These are phyloP conservation scores for Clistopyga incitator DNA, from an alignment of 2,888 invertebrate genomes.

Conservation along the genomic window DNA sequence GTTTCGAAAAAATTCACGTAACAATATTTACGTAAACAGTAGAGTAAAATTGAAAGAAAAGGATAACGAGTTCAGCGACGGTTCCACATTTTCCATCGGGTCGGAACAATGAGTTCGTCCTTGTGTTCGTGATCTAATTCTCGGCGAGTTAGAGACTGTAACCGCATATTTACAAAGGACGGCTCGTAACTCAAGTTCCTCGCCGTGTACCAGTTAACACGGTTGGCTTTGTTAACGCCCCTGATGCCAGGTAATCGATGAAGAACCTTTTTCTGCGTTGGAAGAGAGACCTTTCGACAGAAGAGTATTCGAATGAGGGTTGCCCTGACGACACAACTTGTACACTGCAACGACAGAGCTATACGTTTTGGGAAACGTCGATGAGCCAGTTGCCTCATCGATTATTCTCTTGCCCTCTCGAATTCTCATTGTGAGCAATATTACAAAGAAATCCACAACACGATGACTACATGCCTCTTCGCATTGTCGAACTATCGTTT, in stretches of 20 bases:
- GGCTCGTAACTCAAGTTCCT: not conserved
- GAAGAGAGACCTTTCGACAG: slow-evolving; percentile 41
- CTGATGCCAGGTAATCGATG: slow-evolving; percentile 33
- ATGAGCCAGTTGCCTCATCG: not conserved
- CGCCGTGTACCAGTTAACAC: not conserved
- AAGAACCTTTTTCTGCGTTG: slow-evolving; percentile 12
- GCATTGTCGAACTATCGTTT: too few relatives aligned
- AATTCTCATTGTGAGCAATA: slow-evolving; percentile 1
- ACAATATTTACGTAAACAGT: not conserved
- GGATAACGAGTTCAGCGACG: not conserved
- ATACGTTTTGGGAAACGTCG: slow-evolving; percentile 13
- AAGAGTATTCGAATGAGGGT: slow-evolving; percentile 37
- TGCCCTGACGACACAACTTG: slow-evolving; percentile 38
- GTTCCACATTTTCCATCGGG: not conserved
- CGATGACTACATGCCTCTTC: not conserved
- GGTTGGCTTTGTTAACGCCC: not conserved
- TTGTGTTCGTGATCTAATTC: not conserved
- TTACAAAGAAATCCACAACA: slow-evolving; percentile 3
- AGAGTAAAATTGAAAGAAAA: not conserved
- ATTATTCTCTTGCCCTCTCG: slow-evolving; percentile 12
- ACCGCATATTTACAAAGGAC: slow-evolving; percentile 4
- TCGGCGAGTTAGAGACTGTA: not conserved
- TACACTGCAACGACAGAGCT: not conserved
- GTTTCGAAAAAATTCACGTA: too few relatives aligned
- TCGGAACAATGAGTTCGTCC: not conserved